These are phyloP conservation scores for Protobothrops flavoviridis DNA, from an alignment of 2,113 vertebrate genomes.

Conservation along the genomic window DNA sequence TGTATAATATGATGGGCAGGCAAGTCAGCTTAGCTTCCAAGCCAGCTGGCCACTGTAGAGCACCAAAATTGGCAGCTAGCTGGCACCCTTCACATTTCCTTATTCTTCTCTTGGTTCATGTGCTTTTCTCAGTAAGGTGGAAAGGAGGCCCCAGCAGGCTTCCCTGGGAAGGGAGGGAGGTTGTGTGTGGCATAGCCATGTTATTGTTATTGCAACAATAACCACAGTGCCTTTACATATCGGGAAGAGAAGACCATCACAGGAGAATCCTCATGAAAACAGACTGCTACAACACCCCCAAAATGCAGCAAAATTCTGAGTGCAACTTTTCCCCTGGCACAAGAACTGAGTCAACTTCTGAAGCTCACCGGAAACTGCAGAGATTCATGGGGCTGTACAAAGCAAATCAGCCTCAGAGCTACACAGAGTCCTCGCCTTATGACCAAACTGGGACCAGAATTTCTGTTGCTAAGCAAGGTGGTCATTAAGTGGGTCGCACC, in stretches of 20 bases:
- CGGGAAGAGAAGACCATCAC: not conserved
- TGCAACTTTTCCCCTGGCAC: not conserved
- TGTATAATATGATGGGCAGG: not conserved
- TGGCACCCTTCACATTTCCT: not conserved
- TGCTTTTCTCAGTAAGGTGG: not conserved
- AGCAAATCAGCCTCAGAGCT: not conserved
- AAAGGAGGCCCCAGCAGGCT: not conserved
- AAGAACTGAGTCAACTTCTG: not conserved
- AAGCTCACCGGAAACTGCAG: not conserved
- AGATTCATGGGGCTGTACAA: not conserved
- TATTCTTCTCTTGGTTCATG: not conserved
- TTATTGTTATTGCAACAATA: not conserved
- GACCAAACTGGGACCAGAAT: not conserved
- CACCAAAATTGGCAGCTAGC: not conserved
- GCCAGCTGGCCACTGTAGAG: not conserved
- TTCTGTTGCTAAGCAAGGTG: not conserved
- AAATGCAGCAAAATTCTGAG: not conserved
- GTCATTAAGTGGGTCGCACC: not conserved
- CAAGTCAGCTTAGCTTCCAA: not conserved
- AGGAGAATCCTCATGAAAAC: not conserved
- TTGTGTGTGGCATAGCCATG: not conserved
- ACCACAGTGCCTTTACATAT: not conserved
- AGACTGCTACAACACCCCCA: not conserved
- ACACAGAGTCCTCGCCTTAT: not conserved
- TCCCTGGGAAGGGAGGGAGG: not conserved